Evolutionary conservation across 2,888 invertebrate genomes (phyloP).

Genomic region (Anaspis maculata): DNA sequence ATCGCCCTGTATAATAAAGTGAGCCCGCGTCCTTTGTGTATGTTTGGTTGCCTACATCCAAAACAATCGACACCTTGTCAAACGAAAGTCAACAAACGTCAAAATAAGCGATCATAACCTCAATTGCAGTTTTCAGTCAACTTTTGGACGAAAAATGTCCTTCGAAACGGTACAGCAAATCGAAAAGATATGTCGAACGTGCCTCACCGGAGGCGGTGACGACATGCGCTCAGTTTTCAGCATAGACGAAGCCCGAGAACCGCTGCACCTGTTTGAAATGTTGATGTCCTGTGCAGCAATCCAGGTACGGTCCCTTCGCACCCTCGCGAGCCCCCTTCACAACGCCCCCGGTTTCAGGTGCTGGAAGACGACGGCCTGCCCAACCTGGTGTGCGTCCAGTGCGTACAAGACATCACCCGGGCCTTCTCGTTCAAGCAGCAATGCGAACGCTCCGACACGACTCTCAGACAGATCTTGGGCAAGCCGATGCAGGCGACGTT

Average conservation of each 20-base stretch:
- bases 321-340: neutral
- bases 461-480: constrained; percentile 31
- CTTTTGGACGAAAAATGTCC: constrained; percentile 27
- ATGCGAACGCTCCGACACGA: constrained; percentile 36
- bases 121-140: too few species aligned
- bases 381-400: constrained; percentile 36
- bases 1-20: too few species aligned
- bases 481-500: constrained; percentile 19
- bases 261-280: constrained; percentile 34
- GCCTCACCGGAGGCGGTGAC: constrained; percentile 32
- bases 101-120: too few species aligned
- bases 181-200: constrained; percentile 39
- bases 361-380: constrained; percentile 38
- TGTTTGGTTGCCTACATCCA: too few species aligned
- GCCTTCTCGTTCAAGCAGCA: constrained; percentile 38
- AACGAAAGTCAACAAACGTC: too few species aligned
- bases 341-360: constrained; percentile 25
- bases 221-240: constrained; percentile 35
- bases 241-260: constrained; percentile 30
- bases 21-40: too few species aligned
- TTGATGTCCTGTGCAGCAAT: constrained; percentile 36
- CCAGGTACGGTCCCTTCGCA: constrained; percentile 26
- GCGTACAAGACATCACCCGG: constrained; percentile 35
- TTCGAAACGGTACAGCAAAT: constrained; percentile 27
- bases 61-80: too few species aligned